phyloP scores from a whole-genome alignment of 2,797 vertebrate species.

The Microcaecilia unicolor region DNA sequence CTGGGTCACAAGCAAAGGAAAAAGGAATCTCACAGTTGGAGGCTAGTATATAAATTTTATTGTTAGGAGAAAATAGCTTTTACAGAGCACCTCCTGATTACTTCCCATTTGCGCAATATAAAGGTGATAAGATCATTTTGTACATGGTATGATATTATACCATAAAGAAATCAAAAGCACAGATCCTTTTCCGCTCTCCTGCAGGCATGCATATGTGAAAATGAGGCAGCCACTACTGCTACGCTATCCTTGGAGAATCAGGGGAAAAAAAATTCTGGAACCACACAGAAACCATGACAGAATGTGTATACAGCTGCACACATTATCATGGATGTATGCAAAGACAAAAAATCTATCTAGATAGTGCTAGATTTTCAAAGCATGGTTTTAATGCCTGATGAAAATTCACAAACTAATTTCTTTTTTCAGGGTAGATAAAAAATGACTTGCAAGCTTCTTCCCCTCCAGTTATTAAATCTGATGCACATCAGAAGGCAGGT shows the following conservation, averaged over 20 bases:
- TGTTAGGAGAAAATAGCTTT: neutral
- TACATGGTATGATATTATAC: neutral
- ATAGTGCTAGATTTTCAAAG: no score
- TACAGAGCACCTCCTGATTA: neutral
- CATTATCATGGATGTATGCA: no score
- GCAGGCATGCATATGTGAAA: neutral
- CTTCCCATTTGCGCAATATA: neutral
- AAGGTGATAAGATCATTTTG: neutral
- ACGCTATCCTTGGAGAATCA: neutral
- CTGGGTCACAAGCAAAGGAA: neutral
- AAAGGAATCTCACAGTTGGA: neutral
- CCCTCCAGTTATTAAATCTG: no score
- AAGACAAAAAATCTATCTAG: no score
- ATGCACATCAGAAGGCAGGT: no score
- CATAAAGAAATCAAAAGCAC: neutral
- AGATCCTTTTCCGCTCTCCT: neutral
- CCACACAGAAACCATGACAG: constrained; percentile 1
- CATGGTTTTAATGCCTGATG: no score
- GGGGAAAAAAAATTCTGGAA: no score
- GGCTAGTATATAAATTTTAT: neutral
- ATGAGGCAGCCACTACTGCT: neutral
- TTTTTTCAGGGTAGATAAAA: no score
- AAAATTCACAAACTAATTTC: no score
- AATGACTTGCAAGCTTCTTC: no score
- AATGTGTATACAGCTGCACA: no score